Base-by-base conservation (phyloP, 2,888 invertebrate species). In the Xanthia togata region DNA sequence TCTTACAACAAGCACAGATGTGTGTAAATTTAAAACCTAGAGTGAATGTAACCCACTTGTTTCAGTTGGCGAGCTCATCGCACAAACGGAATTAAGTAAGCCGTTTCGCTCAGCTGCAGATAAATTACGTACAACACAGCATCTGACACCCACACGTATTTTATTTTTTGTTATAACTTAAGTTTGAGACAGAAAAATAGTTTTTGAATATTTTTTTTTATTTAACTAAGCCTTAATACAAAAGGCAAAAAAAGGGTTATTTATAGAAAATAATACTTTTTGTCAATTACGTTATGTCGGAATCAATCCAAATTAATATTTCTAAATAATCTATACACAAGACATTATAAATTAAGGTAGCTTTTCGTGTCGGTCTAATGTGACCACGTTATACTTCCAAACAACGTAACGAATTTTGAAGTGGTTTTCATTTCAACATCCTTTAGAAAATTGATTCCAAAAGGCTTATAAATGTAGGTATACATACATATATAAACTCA, bases 31-130 rank as follows among this genome's bases (percentile, higher is more conserved):
- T 74, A 65, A 83, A 83, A 86, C 74, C 47, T 81, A 60, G 17
- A 76, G 63, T 74, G 17, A 26, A 64, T 70, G 64, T 41, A 69
- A 26, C 60, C 65, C 31, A 17, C 38, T 64, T 38, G 63, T 59
- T 71, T 78, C 86, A 74, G 83, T 71, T 50, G 57, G 83, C 63
- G n/a, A 73, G 57, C 79, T 78, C 71, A 72, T 78, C 63, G 63
- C 57, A 55, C 86, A 59, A 67, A 72, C 71, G 59, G 63, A 62
- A 78, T 83, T 85, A 82, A 86, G 69, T 78, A 71, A 86, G 35
- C 71, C 71, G 72, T 83, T 74, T 47, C 79, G 23, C 79, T 63
- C 83, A 83, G 86, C 83, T 86, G 86, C 44, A 72, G 79, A 72
- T 78, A 67, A 62, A 86, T 78, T 74, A 70, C 79, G 59, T 47